Base-by-base conservation (phyloP, 1,140 invertebrate genomes). In the Thaumatotibia leucotreta region DNA sequence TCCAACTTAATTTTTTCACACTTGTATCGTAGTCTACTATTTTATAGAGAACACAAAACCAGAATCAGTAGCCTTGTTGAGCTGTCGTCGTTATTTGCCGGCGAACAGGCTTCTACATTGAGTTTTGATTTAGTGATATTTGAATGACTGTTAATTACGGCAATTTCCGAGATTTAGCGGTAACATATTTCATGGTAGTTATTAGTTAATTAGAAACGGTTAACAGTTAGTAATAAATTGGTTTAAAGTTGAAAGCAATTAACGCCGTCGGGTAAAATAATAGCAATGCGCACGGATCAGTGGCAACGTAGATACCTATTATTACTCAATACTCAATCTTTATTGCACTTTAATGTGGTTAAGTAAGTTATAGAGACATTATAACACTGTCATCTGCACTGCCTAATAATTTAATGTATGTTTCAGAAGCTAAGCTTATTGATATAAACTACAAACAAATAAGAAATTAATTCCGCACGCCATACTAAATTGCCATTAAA, bases 111-210 rank as follows among this genome's bases (percentile, higher is more conserved):
- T 31, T 58, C 14, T 22, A 14, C 14, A 31, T 58, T 31, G n/a
- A 27, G 24, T 58, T 54, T 58, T 58, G 52, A 58, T 27, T 58
- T 14, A 58, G 27, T 58, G 24, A 58, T 31, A 58, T 58, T 27
- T 58, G 24, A 58, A 58, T 58, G 24, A 29, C 11, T 58, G 1
- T 58, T 31, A 58, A 58, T 31, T 58, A 27, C 9, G 5, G n/a
- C 14, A 24, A 58, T 58, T 29, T 58, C 24, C 50, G 50, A 27
- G 52, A 23, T 24, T 27, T 14, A 29, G 23, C 6, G 29, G 0
- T 29, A 27, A 45, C 5, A 45, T 45, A 45, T 20, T 45, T 45
- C 39, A 45, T 9, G 17, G 1, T n/a, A 45, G 39, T 45, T 45
- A 45, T 45, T 58, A 31, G n/a, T 27, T 27, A 58, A 27, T 58